phyloP scores from a whole-genome alignment of 2,113 vertebrate genomes.

The Callopanchax toddi region DNA sequence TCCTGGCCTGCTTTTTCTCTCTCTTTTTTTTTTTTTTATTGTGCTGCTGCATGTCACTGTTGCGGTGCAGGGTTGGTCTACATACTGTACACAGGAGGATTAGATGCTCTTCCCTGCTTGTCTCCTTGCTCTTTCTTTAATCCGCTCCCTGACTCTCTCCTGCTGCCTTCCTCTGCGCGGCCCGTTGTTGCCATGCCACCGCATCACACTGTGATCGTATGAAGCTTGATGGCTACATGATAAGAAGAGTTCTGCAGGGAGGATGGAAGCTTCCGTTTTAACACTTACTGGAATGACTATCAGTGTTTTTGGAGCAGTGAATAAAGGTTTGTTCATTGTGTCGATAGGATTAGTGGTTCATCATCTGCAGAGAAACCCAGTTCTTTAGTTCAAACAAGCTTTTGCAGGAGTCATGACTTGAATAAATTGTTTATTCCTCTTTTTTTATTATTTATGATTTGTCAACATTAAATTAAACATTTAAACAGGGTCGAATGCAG shows the following conservation, averaged over 20 bases:
- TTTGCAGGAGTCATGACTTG: background rate
- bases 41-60: conserved; percentile 48
- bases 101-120: conserved; percentile 58
- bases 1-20: conserved; percentile 28
- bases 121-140: conserved; percentile 59
- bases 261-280: conserved; percentile 28
- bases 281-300: conserved; percentile 19
- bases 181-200: conserved; percentile 69
- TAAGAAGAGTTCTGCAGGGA: conserved; percentile 48
- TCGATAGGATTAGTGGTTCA: background rate
- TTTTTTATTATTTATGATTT: background rate
- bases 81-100: conserved; percentile 64
- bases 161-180: conserved; percentile 28
- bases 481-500: too few species aligned
- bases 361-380: background rate
- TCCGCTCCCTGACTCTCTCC: conserved; percentile 51
- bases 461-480: too few species aligned
- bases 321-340: background rate
- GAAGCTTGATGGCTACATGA: conserved; percentile 60
- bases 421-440: background rate
- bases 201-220: conserved; percentile 53
- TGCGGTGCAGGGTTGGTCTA: conserved; percentile 52
- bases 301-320: conserved; percentile 27
- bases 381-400: background rate
- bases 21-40: too few species aligned